phyloP scores from a whole-genome alignment of 2,797 vertebrate genomes.

The Acrossocheilus fasciatus region DNA sequence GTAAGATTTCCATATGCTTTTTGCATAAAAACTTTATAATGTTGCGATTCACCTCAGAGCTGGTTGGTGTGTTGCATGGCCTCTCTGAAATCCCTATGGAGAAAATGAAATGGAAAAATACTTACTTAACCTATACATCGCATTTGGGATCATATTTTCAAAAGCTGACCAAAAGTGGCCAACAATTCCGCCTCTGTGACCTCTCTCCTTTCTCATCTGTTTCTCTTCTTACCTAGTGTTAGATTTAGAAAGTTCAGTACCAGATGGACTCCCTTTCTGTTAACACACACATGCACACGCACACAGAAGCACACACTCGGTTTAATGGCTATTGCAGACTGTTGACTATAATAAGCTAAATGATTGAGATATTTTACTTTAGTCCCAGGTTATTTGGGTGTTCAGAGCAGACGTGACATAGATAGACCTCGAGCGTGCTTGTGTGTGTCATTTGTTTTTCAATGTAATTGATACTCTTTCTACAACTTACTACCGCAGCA shows the following conservation, averaged over 20 bases:
- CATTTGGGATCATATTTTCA: neutral
- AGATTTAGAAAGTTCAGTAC: constrained; percentile 42
- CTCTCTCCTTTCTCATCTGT: constrained; percentile 17
- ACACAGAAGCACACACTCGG: constrained; percentile 21
- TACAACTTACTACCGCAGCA: constrained; percentile 50
- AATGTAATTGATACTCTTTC: constrained; percentile 58
- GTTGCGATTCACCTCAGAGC: neutral
- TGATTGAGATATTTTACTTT: constrained; percentile 57
- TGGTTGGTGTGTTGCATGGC: neutral
- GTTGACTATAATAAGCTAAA: constrained; percentile 50
- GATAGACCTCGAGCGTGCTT: constrained; percentile 24
- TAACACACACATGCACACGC: constrained; percentile 35
- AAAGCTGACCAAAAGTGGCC: neutral
- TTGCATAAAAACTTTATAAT: neutral
- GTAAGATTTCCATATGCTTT: no score
- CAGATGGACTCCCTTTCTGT: constrained; percentile 44
- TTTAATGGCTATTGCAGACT: constrained; percentile 55
- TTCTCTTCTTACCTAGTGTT: constrained; percentile 29
- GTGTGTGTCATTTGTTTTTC: constrained; percentile 56
- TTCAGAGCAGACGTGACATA: constrained; percentile 40
- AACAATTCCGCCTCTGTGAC: constrained; percentile 8
- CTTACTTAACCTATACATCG: neutral
- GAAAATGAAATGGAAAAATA: neutral
- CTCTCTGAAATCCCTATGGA: neutral
- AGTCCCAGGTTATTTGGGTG: constrained; percentile 56